Base-by-base conservation (phyloP, 2,113 vertebrate species). In the Talpa occidentalis region DNA sequence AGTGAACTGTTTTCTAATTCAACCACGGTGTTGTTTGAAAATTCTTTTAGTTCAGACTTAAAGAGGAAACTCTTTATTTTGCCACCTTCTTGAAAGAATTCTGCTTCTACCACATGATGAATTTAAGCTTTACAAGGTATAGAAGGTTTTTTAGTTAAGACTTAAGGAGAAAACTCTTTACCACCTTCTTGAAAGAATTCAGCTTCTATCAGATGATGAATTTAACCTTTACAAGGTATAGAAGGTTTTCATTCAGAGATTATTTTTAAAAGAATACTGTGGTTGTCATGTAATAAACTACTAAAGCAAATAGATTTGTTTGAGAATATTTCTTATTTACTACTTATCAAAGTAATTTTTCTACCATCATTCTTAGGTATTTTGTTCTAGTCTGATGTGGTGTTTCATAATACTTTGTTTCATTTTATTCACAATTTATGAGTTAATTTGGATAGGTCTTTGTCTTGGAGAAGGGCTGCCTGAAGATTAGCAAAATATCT, bases 341-440 rank as follows among this genome's bases (percentile, higher is more conserved):
- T 80, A 4, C 19, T 84, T 59, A 60, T 37, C 78, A 54, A 9
- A 81, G 4, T 82, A 16, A 8, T 28, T 82, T 66, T 85, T 59
- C 30, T 37, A 22, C 19, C 74, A 35, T 32, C 12, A 64, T 82
- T 86, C 24, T 37, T 91, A 26, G 10, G 1, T 76, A 32, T 88
- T 96, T 92, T 80, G 17, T 74, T 94, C 35, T 79, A 30, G 47
- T 87, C 42, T 96, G 26, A 74, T 81, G 28, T 88, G 28, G 24
- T 78, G 47, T 35, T 90, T 92, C 4, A 12, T 83, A 56, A 44
- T 69, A 52, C 44, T 90, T 49, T 49, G 47, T 14, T 93, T n/a
- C 54, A 80, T 93, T 87, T 84, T 30, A 54, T 21, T 77, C 7
- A 77, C n/a, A 26, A 6, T 76, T 1, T 91, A 5, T 88, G 40